These are phyloP conservation scores for Euthynnus affinis DNA, from an alignment of 2,797 vertebrate species.

Conservation along the genomic window DNA sequence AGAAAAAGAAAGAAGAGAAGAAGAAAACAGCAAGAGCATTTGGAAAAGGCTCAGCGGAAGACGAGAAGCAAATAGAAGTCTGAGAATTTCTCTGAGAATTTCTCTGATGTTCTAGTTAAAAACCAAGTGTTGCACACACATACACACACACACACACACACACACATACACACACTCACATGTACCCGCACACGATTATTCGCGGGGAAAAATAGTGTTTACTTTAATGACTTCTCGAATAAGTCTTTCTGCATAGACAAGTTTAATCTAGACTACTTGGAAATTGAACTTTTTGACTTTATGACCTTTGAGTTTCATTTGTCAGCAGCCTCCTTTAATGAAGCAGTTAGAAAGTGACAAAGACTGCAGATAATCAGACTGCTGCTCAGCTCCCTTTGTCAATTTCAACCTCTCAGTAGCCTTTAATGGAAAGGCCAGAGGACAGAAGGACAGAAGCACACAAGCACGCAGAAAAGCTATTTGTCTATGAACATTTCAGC, in stretches of 20 bases:
- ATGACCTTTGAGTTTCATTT: slow-evolving; percentile 36
- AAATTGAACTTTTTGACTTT: slow-evolving; percentile 34
- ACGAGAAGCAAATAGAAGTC: not conserved
- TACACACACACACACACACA: not conserved
- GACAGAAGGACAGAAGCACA: slow-evolving; percentile 9
- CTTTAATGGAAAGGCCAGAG: slow-evolving; percentile 29
- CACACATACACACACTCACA: not conserved
- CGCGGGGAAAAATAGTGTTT: slow-evolving; percentile 2
- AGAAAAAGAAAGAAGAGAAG: not conserved
- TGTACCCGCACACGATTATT: not conserved
- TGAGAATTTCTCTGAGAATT: not conserved
- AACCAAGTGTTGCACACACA: not conserved
- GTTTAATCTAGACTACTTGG: slow-evolving; percentile 2
- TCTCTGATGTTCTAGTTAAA: not conserved
- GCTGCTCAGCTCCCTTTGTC: slow-evolving; percentile 9
- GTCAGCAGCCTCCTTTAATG: slow-evolving; percentile 37
- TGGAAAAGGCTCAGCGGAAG: not conserved
- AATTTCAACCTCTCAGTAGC: slow-evolving; percentile 26
- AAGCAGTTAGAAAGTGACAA: slow-evolving; percentile 31
- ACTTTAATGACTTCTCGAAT: slow-evolving; percentile 21
- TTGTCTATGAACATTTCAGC: not conserved
- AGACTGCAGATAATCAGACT: slow-evolving; percentile 34
- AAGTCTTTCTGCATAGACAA: not conserved
- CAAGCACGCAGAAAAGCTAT: slow-evolving; percentile 7
- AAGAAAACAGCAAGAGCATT: slow-evolving; percentile 3